Evolutionary conservation across 1,140 invertebrate genomes (phyloP).

Genomic region (Cheumatopsyche charites): DNA sequence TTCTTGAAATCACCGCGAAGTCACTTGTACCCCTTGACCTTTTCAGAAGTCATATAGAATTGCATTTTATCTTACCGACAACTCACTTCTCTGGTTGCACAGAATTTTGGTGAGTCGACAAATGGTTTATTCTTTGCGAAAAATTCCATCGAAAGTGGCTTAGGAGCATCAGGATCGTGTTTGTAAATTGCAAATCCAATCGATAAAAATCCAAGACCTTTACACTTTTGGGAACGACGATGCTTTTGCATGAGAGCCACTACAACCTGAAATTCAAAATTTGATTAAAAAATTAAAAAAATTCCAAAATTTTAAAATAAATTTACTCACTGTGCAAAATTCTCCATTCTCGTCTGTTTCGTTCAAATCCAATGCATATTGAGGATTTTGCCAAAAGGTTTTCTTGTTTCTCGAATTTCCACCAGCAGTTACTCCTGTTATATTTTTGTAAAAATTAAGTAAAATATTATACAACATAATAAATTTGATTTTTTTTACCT

Average conservation of each 20-base stretch:
- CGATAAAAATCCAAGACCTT: not conserved
- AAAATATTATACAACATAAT: not conserved
- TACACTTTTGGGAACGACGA: not conserved
- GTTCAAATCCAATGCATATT: not conserved
- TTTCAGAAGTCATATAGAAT: too few species aligned
- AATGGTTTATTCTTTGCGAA: slow-evolving; percentile 85
- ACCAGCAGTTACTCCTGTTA: not conserved
- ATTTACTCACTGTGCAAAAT: not conserved
- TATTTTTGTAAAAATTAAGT: not conserved
- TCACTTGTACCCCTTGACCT: too few species aligned
- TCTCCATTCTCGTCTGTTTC: not conserved
- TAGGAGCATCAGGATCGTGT: not conserved
- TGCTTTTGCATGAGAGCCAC: not conserved
- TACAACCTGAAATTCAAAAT: not conserved
- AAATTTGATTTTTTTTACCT: not conserved
- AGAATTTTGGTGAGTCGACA: slow-evolving; percentile 87
- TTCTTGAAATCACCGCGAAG: too few species aligned
- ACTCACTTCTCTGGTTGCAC: slow-evolving; percentile 94
- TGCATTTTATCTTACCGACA: too few species aligned
- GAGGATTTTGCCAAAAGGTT: not conserved
- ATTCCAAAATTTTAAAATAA: not conserved
- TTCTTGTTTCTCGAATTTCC: not conserved
- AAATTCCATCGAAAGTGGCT: not conserved
- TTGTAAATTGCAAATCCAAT: not conserved
- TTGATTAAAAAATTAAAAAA: not conserved